phyloP scores from a whole-genome alignment of 53 echinoderm and acorn worm species.

The Luidia sarsii region DNA sequence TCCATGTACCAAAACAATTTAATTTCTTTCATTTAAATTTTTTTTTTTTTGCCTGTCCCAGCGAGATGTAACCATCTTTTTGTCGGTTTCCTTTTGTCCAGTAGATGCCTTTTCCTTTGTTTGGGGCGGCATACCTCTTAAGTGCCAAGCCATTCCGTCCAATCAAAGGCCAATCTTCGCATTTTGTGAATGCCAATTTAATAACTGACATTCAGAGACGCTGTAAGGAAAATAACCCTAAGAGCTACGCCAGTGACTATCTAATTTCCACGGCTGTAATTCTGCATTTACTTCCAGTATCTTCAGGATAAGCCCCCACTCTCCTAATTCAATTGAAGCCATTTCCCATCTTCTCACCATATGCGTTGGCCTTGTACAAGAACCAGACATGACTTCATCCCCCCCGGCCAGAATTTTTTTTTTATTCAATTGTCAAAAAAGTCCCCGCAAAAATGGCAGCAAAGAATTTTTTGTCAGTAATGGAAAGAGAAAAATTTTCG shows the following conservation, averaged over 20 bases:
- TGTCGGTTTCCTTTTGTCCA: conserved; percentile 33
- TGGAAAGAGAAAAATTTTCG: not conserved
- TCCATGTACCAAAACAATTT: conserved; percentile 52
- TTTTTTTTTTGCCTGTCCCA: not conserved
- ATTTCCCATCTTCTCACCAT: not conserved
- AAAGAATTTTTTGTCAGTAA: not conserved
- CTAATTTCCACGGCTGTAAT: conserved; percentile 48
- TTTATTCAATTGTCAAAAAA: too few species aligned
- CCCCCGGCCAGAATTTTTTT: conserved; percentile 7
- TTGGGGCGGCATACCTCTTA: conserved; percentile 29
- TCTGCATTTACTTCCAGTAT: conserved; percentile 51
- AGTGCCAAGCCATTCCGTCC: conserved; percentile 56
- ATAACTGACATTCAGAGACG: conserved; percentile 53
- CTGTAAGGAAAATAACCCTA: conserved; percentile 53
- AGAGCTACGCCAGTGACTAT: conserved; percentile 46
- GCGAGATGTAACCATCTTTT: conserved; percentile 15
- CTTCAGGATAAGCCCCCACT: conserved; percentile 57
- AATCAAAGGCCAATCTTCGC: conserved; percentile 58
- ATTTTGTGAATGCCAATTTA: conserved; percentile 53
- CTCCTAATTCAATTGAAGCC: conserved; percentile 48
- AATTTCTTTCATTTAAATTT: not conserved
- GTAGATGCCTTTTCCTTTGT: conserved; percentile 33
- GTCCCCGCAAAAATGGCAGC: not conserved
- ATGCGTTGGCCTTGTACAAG: conserved; percentile 47
- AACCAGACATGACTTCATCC: not conserved